Conservation (phyloP, 2,797 vertebrate genomes). For the Myotis daubentonii region DNA sequence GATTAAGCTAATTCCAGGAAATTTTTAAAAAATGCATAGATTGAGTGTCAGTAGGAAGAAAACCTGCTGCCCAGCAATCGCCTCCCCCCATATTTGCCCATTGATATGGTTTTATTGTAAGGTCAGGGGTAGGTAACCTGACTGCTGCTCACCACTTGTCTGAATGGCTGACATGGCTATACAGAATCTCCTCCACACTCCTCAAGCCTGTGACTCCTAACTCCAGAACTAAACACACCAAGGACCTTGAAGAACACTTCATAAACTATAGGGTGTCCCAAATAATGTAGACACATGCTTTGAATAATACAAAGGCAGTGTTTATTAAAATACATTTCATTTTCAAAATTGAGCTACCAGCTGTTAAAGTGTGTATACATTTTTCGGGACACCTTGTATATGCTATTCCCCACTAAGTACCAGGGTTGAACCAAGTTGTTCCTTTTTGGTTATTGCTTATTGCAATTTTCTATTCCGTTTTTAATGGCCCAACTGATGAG, state of each 20-base stretch:
- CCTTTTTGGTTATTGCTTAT: not conserved
- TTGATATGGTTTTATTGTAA: not conserved
- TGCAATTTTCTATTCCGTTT: constrained; percentile 14
- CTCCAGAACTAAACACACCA: not conserved
- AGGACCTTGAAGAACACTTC: constrained; percentile 26
- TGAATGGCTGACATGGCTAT: not conserved
- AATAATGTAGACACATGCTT: no score
- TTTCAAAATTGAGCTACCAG: no score
- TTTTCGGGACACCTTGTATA: no score
- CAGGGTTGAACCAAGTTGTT: not conserved
- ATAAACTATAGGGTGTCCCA: not conserved
- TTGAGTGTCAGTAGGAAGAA: not conserved
- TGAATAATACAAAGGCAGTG: no score
- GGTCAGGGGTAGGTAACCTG: rapidly evolving
- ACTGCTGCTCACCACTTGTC: not conserved
- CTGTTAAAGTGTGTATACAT: no score
- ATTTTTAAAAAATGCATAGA: not conserved
- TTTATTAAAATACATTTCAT: no score
- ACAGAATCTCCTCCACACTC: not conserved
- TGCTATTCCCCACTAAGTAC: not conserved
- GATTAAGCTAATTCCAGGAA: not conserved
- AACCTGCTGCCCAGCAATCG: not conserved
- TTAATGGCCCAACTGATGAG: constrained; percentile 12
- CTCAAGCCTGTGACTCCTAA: not conserved
- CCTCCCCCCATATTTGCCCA: not conserved